Evolutionary conservation across 2,797 vertebrate species (phyloP).

Genomic region (Pristis pectinata): DNA sequence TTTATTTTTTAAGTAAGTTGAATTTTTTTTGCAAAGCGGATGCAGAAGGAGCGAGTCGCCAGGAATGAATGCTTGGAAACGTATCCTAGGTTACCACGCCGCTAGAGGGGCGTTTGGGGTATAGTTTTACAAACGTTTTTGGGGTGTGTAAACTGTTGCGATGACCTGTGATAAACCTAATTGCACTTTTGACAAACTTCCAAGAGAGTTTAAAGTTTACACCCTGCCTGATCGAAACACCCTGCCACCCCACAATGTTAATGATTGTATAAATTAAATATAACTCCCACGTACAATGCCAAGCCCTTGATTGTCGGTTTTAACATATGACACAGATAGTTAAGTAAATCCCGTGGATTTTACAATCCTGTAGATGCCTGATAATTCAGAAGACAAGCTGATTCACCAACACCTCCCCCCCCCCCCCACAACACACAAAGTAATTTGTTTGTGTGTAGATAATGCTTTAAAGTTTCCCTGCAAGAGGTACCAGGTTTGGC

Average conservation of each 20-base stretch:
- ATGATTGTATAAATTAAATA: slow-evolving; percentile 4
- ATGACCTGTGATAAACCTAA: not conserved
- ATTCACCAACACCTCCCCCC: not conserved
- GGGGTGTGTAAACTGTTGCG: not conserved
- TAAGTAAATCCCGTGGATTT: no score
- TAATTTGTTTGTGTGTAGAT: not conserved
- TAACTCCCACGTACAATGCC: not conserved
- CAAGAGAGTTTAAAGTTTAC: slow-evolving; percentile 10
- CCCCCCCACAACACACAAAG: not conserved
- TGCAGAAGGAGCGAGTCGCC: not conserved
- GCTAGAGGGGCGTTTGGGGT: not conserved
- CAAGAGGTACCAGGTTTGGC: not conserved
- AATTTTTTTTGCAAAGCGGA: no score
- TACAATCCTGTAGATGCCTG: not conserved
- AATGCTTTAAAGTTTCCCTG: not conserved
- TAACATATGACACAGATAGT: not conserved
- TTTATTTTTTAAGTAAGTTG: no score
- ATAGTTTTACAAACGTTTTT: not conserved
- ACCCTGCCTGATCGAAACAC: not conserved
- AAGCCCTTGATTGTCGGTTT: not conserved
- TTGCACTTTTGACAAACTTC: slow-evolving; percentile 21
- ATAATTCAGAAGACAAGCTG: not conserved
- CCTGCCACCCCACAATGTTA: not conserved
- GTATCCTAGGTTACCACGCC: not conserved
- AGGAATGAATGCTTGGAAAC: not conserved